phyloP scores from a whole-genome alignment of 2,797 vertebrate species.

The Potorous gilbertii region DNA sequence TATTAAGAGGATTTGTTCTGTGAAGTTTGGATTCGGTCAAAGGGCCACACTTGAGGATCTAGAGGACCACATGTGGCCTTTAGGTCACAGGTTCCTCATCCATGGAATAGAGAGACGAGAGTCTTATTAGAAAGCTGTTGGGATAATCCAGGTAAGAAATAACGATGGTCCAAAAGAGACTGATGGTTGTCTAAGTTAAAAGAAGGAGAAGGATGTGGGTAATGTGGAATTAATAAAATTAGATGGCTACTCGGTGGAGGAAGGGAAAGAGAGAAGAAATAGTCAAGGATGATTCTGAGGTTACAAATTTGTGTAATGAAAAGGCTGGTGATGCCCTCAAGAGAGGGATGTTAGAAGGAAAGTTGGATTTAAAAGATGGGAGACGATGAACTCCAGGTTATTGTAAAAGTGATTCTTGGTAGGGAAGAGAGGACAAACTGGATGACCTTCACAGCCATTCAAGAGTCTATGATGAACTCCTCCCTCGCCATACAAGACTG shows the following conservation, averaged over 20 bases:
- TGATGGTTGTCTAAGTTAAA: not conserved
- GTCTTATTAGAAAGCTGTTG: not conserved
- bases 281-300: not conserved
- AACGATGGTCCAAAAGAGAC: not conserved
- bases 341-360: not conserved
- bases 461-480: not conserved
- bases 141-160: not conserved
- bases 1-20: no score
- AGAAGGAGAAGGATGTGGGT: not conserved
- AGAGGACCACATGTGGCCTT: no score
- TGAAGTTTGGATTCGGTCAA: no score
- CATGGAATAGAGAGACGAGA: not conserved
- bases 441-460: not conserved
- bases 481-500: not conserved
- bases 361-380: not conserved
- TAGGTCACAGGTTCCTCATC: no score
- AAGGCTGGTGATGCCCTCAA: not conserved
- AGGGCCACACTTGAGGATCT: no score
- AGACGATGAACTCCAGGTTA: not conserved
- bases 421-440: not conserved
- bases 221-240: not conserved
- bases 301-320: not conserved
- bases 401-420: not conserved
- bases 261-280: not conserved
- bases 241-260: not conserved